Base-by-base conservation (phyloP, 2,113 vertebrate species). In the Irena cyanogastra region DNA sequence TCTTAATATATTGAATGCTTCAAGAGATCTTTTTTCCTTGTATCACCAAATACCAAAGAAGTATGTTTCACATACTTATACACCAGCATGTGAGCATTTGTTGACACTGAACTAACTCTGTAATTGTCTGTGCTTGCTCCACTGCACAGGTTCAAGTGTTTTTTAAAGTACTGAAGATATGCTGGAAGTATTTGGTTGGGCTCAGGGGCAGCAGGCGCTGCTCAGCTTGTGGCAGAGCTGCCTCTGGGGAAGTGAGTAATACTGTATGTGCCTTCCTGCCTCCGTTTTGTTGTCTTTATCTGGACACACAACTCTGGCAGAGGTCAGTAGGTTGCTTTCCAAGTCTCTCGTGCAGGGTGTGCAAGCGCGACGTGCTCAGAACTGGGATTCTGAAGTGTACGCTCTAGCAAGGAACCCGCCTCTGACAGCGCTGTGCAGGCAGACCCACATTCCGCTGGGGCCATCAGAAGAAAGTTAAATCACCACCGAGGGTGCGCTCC, bases 401-500 rank as follows among this genome's bases (percentile, higher is more conserved):
- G 4, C 33, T 31, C 21, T 0, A 3, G 18, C 8, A 2, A 4
- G 30, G 27, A 35, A 6, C 24, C 4, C 2, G 41, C 83, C 6
- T 4, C 18, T 26, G 54, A 6, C 74, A 17, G 4, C 23, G 16
- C 3, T 1, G 15, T 6, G 33, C 3, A 23, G 28, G 6, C 8
- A 28, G n/a, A 52, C 18, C 37, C 22, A 0, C 70, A 33, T 47
- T 61, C 50, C 47, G 0, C 22, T 0, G n/a, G 18, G 49, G 47
- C 42, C 64, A 3, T 5, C 47, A 3, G 4, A 20, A 16, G 1
- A 7, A 41, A 70, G n/a, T 30, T 28, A 11, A n/a, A 35, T 3
- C n/a, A 1, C 0, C 2, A 9, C 1, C 0, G 60, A 14, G 4
- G 10, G 16, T 10, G 8, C 4, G 27, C 68, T 13, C 8, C 0